Base-by-base conservation (phyloP, 1,140 invertebrate genomes). In the Probaryconus sp. region DNA sequence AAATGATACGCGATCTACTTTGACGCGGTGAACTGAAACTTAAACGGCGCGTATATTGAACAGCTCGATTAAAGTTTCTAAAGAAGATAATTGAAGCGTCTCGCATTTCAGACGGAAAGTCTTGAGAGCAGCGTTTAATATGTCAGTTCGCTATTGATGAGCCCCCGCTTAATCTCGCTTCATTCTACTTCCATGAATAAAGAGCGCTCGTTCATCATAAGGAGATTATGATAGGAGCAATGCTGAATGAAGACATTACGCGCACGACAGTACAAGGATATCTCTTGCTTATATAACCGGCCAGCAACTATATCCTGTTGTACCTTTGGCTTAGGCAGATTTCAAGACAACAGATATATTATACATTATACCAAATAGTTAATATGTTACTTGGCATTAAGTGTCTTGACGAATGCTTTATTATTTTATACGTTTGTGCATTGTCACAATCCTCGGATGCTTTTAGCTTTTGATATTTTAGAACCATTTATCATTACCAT, bases 161-260 rank as follows among this genome's bases (percentile, higher is more conserved):
- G 73, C 42, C 68, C 74, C 72, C 74, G 76, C 76, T 82, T 81
- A 80, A 81, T 83, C 80, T 79, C 71, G 72, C 58, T 80, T 60
- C 70, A 72, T 82, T 80, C 75, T 75, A 48, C 65, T 68, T 79
- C 60, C 75, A 71, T 71, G 79, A 77, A 83, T 82, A 83, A 82
- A 82, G 78, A 80, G 68, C 68, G 78, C 79, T 82, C 84, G 81
- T 85, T 81, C 77, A 84, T 85, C 84, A 84, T 65, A 74, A 43
- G 56, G 64, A 82, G 80, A 84, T 85, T 85, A 84, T 83, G 83
- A 84, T 85, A 85, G 78, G 76, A 80, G 76, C 73, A 28, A 61
- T 45, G 56, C 64, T 81, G 77, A 82, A 84, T 83, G 81, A 84
- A 85, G 83, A 84, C 80, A 84, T 83, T 83, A 82, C 79, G 76